Evolutionary conservation across 92 coral and sea anemone species (phyloP).

Genomic region (Palythoa grandiflora): DNA sequence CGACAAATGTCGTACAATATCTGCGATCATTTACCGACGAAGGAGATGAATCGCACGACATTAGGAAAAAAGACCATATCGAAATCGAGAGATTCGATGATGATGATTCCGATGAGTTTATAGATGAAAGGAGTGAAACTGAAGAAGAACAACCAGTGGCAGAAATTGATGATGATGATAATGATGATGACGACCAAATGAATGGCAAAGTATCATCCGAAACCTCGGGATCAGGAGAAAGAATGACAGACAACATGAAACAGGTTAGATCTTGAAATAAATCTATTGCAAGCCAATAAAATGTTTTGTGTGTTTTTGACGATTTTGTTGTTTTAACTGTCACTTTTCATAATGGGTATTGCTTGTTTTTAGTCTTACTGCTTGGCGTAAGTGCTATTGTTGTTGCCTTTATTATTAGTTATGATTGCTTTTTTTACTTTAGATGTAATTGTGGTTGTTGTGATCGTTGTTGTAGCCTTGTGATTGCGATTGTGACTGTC

Average conservation of each 20-base stretch:
- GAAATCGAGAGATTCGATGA: conserved; percentile 20
- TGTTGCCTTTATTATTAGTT: neutral
- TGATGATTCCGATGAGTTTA: neutral
- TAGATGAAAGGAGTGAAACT: conserved; percentile 5
- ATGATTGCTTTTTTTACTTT: no score
- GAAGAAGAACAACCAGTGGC: conserved; percentile 1
- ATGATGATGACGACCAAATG: neutral
- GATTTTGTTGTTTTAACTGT: neutral
- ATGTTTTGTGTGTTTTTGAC: neutral
- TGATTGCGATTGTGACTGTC: no score
- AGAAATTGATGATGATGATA: neutral
- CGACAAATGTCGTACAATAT: neutral
- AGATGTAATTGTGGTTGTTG: no score
- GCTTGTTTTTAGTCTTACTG: neutral
- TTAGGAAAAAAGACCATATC: conserved; percentile 17
- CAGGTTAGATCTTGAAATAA: neutral
- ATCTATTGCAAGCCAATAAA: neutral
- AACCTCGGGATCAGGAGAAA: conserved; percentile 18
- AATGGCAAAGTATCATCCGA: neutral
- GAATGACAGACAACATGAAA: neutral
- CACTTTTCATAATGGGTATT: neutral
- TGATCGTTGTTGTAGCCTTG: no score
- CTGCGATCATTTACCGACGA: neutral
- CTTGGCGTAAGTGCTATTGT: neutral
- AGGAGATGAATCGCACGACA: neutral